Conservation (phyloP, 2,797 vertebrate genomes). For the Chaetophractus vellerosus region DNA sequence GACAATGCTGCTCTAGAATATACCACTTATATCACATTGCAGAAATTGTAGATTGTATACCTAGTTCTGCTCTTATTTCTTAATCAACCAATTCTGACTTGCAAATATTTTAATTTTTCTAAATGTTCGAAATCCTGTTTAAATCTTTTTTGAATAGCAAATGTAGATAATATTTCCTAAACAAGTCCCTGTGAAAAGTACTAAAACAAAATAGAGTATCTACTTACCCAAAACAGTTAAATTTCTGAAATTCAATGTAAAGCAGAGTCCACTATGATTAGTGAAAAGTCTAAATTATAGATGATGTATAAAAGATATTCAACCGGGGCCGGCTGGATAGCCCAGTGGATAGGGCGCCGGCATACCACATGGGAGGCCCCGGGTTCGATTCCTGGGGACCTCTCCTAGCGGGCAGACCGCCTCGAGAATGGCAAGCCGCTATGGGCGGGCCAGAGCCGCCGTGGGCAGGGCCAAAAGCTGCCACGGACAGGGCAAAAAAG, state of each 20-base stretch:
- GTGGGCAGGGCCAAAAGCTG: too few species aligned
- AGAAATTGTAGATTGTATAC: slow-evolving; percentile 1
- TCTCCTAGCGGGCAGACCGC: too few species aligned
- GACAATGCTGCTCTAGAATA: not conserved
- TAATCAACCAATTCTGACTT: slow-evolving; percentile 24
- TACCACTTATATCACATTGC: not conserved
- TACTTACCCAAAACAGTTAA: slow-evolving; percentile 19
- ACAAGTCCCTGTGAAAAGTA: not conserved
- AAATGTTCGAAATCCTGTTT: slow-evolving; percentile 33
- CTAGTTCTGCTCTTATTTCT: slow-evolving; percentile 17
- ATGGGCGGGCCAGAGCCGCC: too few species aligned
- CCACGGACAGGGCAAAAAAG: too few species aligned
- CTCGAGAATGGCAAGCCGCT: too few species aligned
- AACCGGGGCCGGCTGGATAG: too few species aligned
- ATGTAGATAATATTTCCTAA: slow-evolving; percentile 29
- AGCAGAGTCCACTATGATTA: not conserved
- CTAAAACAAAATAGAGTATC: slow-evolving; percentile 26
- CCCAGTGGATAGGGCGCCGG: too few species aligned
- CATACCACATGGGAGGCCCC: too few species aligned
- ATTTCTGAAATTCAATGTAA: slow-evolving; percentile 24
- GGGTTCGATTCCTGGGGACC: too few species aligned
- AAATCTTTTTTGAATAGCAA: slow-evolving; percentile 34
- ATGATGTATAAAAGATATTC: not conserved
- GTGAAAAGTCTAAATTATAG: not conserved
- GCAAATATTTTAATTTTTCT: slow-evolving; percentile 40